phyloP scores from a whole-genome alignment of 2,888 invertebrate genomes.

The Drosophila seclusa region DNA sequence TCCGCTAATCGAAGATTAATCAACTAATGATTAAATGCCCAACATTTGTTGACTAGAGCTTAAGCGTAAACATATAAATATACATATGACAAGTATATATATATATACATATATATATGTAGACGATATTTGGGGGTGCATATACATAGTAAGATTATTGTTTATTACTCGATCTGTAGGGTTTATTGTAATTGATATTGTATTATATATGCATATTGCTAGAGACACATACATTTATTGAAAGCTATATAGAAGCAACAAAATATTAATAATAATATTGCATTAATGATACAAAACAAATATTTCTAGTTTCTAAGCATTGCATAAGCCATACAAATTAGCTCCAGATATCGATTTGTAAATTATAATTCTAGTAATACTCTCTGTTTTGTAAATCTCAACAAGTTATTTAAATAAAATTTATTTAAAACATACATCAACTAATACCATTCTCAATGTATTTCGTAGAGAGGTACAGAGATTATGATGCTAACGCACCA shows the following conservation, averaged over 20 bases:
- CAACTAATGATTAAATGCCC: conserved; percentile 45
- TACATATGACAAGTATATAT: conserved; percentile 21
- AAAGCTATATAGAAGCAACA: conserved; percentile 30
- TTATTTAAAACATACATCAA: conserved; percentile 69
- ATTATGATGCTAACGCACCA: too few species aligned
- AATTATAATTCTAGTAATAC: conserved; percentile 71
- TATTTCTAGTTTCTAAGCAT: conserved; percentile 46
- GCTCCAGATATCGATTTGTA: conserved; percentile 69
- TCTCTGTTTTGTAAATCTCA: conserved; percentile 79
- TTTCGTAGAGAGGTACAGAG: neutral
- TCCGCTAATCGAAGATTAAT: conserved; percentile 57
- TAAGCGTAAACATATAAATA: conserved; percentile 46
- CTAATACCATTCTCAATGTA: neutral
- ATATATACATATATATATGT: conserved; percentile 1
- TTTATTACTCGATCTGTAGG: conserved; percentile 74
- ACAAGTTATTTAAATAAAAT: conserved; percentile 80
- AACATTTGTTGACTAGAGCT: conserved; percentile 73
- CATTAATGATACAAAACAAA: conserved; percentile 46
- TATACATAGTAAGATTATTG: conserved; percentile 68
- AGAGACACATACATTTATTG: conserved; percentile 50
- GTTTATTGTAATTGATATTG: conserved; percentile 61
- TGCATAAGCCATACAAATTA: conserved; percentile 64
- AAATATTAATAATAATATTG: conserved; percentile 15
- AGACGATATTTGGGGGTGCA: conserved; percentile 51
- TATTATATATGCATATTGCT: conserved; percentile 59